These are phyloP conservation scores for Oscheius sp. DNA, from an alignment of 2,888 invertebrate species.

Conservation along the genomic window DNA sequence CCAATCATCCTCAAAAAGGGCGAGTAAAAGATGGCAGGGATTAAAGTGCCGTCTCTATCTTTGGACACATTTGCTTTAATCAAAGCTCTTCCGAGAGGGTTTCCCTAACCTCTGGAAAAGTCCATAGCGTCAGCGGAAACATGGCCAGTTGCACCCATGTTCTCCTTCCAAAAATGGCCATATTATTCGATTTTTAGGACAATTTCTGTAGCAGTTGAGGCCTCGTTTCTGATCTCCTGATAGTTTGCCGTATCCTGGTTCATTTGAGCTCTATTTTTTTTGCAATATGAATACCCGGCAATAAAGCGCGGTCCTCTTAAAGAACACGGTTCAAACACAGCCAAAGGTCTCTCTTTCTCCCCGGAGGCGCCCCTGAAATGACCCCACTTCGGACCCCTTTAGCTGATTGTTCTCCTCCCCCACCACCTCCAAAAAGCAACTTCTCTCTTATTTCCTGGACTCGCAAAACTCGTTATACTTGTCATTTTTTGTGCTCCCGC, in stretches of 20 bases:
- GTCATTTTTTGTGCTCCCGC: conserved; percentile 5
- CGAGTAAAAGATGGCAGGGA: neutral
- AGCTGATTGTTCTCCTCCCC: conserved; percentile 19
- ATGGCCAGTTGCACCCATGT: no score
- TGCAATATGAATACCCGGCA: no score
- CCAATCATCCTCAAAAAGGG: conserved; percentile 1
- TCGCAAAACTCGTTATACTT: conserved; percentile 1
- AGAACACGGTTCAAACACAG: neutral
- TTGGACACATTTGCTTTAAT: neutral
- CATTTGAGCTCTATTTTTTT: no score
- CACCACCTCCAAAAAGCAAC: conserved; percentile 3
- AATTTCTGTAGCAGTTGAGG: neutral
- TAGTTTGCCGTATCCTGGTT: no score
- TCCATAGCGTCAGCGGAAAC: neutral
- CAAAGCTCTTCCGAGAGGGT: neutral
- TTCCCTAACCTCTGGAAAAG: neutral
- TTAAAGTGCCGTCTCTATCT: neutral
- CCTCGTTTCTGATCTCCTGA: neutral
- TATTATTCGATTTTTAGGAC: no score
- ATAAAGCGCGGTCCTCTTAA: no score
- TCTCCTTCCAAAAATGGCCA: no score
- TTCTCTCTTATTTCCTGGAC: conserved; percentile 8
- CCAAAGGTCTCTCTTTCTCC: neutral
- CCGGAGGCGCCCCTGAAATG: neutral
- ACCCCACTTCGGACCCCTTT: neutral